These are phyloP conservation scores for Nomada ruficornis DNA, from an alignment of 2,888 invertebrate species.

Conservation along the genomic window DNA sequence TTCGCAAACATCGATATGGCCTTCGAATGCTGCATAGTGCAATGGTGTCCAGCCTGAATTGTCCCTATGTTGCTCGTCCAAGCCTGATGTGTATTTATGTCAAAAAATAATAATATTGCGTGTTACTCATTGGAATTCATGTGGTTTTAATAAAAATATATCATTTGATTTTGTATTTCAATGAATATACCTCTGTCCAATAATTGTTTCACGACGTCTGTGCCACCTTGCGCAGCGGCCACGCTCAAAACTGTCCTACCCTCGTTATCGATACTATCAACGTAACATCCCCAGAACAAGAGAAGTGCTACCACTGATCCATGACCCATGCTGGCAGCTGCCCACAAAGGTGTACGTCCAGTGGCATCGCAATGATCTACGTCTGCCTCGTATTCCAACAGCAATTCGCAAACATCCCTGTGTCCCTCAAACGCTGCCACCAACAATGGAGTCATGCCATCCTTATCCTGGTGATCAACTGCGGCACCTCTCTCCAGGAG, in stretches of 20 bases:
- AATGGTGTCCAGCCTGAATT: constrained; percentile 99
- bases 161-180: neutral
- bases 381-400: constrained; percentile 96
- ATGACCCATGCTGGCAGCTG: constrained; percentile 97
- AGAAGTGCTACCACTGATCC: constrained; percentile 93
- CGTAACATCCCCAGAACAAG: constrained; percentile 97
- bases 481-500: constrained; percentile 93
- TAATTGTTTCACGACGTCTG: constrained; percentile 94
- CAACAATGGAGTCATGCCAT: constrained; percentile 94
- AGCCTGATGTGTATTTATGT: constrained; percentile 82
- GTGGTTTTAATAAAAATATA: neutral
- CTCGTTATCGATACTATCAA: constrained; percentile 97
- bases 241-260: constrained; percentile 95
- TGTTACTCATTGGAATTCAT: neutral
- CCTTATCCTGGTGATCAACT: constrained; percentile 93
- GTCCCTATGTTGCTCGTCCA: constrained; percentile 95
- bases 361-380: constrained; percentile 93
- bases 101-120: neutral
- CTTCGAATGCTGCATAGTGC: constrained; percentile 98
- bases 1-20: constrained; percentile 93
- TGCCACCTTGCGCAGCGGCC: constrained; percentile 94
- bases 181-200: constrained; percentile 89
- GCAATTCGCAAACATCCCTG: constrained; percentile 95
- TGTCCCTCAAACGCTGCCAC: constrained; percentile 97
- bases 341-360: constrained; percentile 95